phyloP scores from a whole-genome alignment of 2,797 vertebrate genomes.

The Syncerus caffer region DNA sequence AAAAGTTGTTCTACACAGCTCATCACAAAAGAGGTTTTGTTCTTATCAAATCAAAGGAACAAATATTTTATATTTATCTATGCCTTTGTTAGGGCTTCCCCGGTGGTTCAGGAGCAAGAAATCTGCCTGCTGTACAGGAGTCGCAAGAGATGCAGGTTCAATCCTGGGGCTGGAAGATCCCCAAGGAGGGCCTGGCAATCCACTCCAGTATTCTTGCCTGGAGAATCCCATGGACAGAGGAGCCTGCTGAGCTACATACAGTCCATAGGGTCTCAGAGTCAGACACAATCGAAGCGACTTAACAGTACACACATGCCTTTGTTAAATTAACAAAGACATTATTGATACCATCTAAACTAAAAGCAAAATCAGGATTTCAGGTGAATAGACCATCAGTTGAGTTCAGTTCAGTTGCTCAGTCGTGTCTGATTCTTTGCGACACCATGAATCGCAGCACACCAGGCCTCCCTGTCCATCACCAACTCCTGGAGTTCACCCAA shows the following conservation, averaged over 20 bases:
- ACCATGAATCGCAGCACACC: no score
- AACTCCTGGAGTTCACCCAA: no score
- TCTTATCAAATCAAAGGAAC: constrained; percentile 60
- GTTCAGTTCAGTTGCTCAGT: no score
- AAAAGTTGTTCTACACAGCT: neutral
- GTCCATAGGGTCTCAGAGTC: neutral
- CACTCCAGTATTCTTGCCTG: neutral
- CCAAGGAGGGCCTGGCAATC: neutral
- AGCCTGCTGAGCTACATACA: neutral
- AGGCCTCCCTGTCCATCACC: no score
- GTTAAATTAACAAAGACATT: constrained; percentile 4
- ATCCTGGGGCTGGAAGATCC: neutral
- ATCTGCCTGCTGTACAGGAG: neutral
- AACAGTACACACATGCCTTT: neutral
- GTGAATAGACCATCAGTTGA: neutral
- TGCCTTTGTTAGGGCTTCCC: neutral
- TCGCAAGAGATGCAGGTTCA: neutral
- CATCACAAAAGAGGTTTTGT: constrained; percentile 59
- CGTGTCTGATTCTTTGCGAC: rapidly evolving
- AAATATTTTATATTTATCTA: neutral
- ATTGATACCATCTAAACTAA: constrained; percentile 23
- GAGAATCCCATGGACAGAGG: neutral
- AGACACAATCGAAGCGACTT: neutral
- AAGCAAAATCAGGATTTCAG: constrained; percentile 17
- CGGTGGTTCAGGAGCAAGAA: neutral